Evolutionary conservation across 1,140 invertebrate genomes (phyloP), one percentile per base, ranked within the genome.

Genomic region (Drosophila tristis): DNA sequence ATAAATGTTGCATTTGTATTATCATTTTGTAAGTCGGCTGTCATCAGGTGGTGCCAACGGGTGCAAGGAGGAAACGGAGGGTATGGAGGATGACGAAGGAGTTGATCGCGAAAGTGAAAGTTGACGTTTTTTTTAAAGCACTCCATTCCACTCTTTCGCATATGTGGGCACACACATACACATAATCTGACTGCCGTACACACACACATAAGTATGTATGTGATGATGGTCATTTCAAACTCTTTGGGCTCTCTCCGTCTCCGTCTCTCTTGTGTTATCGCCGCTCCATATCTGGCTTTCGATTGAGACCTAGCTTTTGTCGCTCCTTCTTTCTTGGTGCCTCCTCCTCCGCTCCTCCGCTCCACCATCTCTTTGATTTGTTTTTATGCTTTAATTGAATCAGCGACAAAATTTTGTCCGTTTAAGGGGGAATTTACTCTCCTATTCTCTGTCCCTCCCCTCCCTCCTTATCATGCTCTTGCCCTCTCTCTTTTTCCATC

Each of bases 1-100:
- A 82, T 86, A 86, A 81, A 87, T 86, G 82, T 78, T 86, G 82
- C 78, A 86, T 78, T 86, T 86, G 87, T 86, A 86, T 86, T 86
- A 86, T 87, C 75, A 86, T 64, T 73, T 68, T 80, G 78, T 49
- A 50, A 15, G 57, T 54, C 57, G 45, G 62, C 67, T 75, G 70
- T 81, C 70, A 68, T 51, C 73, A 39, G 54, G 51, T 26, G 45
- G 51, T 48, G 20, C 2, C 15, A 39, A 49, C 47, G 23, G 45
- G 51, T 48, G 20, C 2, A 20, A 31, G 42, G 42, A 9, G 4
- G 35, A 25, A 31, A 47, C 29, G 25, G 70, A 47, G 45, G 59
- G 66, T 64, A 43, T 29, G 26, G 26, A 39, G 35, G 35, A 39
- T 13, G 35, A 39, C 35, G 49, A 58, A 70, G 66, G 66, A 70